Conservation (phyloP, 2,888 invertebrate species). For the Drosophila histrio region DNA sequence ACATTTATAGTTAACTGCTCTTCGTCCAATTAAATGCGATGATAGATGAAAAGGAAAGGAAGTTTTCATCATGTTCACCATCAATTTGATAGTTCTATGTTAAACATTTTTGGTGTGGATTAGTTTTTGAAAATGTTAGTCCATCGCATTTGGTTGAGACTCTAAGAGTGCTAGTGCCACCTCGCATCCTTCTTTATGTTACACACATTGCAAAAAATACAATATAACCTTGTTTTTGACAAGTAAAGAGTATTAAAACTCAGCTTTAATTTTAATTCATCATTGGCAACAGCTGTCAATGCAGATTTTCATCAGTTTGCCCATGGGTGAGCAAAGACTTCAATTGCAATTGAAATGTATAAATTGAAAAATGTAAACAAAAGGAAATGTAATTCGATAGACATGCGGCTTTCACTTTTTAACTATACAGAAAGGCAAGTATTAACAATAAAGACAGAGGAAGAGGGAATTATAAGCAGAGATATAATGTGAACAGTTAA, state of each 20-base stretch:
- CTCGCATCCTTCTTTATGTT: too few species aligned
- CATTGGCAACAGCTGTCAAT: constrained; percentile 6
- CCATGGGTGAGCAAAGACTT: not conserved
- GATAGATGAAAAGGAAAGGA: too few species aligned
- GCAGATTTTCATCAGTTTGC: not conserved
- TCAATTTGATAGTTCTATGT: too few species aligned
- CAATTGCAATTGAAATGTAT: constrained; percentile 29
- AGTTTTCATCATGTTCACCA: too few species aligned
- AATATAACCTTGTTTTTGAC: too few species aligned
- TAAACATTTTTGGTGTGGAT: too few species aligned
- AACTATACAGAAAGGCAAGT: constrained; percentile 48
- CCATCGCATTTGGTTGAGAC: too few species aligned
- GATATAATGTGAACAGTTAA: not conserved
- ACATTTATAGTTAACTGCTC: too few species aligned
- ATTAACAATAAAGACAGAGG: not conserved
- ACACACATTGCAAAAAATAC: too few species aligned
- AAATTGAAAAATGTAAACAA: constrained; percentile 19
- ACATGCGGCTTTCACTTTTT: constrained; percentile 53
- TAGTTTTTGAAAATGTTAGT: too few species aligned
- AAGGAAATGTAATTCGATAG: constrained; percentile 48
- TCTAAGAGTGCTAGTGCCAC: too few species aligned
- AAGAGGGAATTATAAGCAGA: not conserved
- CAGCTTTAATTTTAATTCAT: constrained; percentile 12
- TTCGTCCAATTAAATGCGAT: too few species aligned
- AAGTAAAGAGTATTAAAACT: not conserved